These are phyloP conservation scores for Gavialis gangeticus DNA, from an alignment of 2,113 vertebrate species.

Conservation along the genomic window DNA sequence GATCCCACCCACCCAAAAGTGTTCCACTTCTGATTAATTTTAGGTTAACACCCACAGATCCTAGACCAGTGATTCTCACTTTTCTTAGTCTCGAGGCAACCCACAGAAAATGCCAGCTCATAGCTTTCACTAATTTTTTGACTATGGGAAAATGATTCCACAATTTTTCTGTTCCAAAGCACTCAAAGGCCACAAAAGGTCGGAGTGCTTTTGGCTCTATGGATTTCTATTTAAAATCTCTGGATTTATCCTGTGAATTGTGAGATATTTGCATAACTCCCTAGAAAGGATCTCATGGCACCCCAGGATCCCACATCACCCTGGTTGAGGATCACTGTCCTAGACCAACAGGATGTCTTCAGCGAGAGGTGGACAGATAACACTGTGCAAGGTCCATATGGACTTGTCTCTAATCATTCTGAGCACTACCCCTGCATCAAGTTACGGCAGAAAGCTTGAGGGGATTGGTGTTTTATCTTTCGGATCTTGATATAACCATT, in stretches of 20 bases:
- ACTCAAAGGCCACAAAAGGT: too few relatives aligned
- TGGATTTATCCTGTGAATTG: too few relatives aligned
- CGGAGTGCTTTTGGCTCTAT: too few relatives aligned
- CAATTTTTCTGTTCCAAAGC: too few relatives aligned
- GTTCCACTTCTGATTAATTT: background rate
- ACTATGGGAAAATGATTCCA: too few relatives aligned
- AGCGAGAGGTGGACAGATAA: background rate
- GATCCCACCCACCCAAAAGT: background rate
- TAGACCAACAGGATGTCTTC: background rate
- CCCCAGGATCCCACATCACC: too few relatives aligned
- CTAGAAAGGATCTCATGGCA: too few relatives aligned
- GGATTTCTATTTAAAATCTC: too few relatives aligned
- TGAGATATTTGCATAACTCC: too few relatives aligned
- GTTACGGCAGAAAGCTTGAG: background rate
- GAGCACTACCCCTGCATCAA: background rate
- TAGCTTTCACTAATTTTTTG: too few relatives aligned
- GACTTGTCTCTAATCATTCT: background rate
- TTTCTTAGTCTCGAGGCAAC: too few relatives aligned
- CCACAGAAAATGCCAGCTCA: too few relatives aligned
- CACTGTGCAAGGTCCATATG: background rate
- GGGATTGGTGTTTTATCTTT: background rate
- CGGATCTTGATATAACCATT: conserved; percentile 25
- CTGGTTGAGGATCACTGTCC: background rate
- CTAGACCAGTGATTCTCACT: background rate
- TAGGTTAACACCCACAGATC: background rate